Base-by-base conservation (phyloP, 2,113 vertebrate genomes). In the Oceanites oceanicus region DNA sequence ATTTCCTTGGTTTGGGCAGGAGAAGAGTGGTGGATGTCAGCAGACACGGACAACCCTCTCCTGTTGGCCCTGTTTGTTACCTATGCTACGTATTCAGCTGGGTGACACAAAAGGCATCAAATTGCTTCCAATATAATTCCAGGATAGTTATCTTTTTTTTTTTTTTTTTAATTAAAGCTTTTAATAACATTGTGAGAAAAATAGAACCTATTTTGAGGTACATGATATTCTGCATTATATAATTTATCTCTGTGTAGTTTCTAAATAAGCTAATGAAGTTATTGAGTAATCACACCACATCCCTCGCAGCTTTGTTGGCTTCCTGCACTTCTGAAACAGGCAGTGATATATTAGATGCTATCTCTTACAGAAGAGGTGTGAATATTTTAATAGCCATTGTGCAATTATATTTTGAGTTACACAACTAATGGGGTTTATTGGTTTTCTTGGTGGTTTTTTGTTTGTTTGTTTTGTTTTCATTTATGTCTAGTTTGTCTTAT, bases 211-310 rank as follows among this genome's bases (percentile, higher is more conserved):
- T 27, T 91, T 86, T 68, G 68, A 87, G n/a, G 19, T 71, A 52
- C 1, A 1, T 59, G 42, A 53, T 63, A 40, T 63, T 85, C 49
- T 88, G 13, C 53, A 13, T 50, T 36, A 21, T 61, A 15, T 66
- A 56, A 88, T 88, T 90, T 75, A 86, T 92, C 63, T 80, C 30
- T 52, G 16, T 79, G 36, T 59, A 56, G 36, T 88, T 88, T 73
- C 67, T 86, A 18, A 72, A 62, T 50, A 68, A 96, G 67, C 56
- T 92, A 88, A 94, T 86, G 79, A 90, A 93, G 34, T 66, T 92
- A 73, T 45, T 88, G 49, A 73, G 55, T 86, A 92, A 94, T 86
- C 32, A 16, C 56, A 70, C 53, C 8, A 38, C 32, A 42, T 88
- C 50, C 75, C 67, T 95, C 0, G 0, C 40, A 91, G 82, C 50